Evolutionary conservation across 1,140 invertebrate genomes (phyloP), one percentile per base, ranked within the genome.

Genomic region (Scaptomyza graminum): DNA sequence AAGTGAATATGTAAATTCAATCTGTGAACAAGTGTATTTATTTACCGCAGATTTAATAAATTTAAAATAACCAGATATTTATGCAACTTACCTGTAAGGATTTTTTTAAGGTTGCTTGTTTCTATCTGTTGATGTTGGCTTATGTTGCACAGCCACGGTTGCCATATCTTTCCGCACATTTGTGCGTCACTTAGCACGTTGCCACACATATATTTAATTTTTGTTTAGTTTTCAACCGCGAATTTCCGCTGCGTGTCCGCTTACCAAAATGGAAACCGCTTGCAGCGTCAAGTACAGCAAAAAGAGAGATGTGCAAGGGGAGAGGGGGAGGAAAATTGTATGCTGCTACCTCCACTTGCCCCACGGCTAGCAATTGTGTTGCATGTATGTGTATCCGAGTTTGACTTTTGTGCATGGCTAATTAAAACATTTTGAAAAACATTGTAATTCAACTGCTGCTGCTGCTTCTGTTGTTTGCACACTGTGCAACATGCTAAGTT

Each of bases 371-470:
- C 4, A 41, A 4, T n/a, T 34, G 31, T 34, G 46, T 37, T n/a
- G 37, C 37, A n/a, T 28, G 51, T 4, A 9, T 34, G 7, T 34
- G 44, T 54, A 25, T 22, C n/a, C n/a, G n/a, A n/a, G 13, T 18
- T 9, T 57, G 63, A 74, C 67, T 56, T 59, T 46, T 77, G 82
- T 62, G 65, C 59, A 68, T 59, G 70, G 69, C 69, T 85, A 85
- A 85, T 85, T 85, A 85, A 87, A 75, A 69, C 81, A 87, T 87
- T 71, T 71, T 70, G 49, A 63, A 67, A 63, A 64, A 63, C 54
- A 67, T 74, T 65, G 63, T 68, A 69, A 70, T 63, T 47, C 39
- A 71, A 25, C 31, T 49, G 57, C 28, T 28, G 28, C 28, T 22
- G 18, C 5, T 31, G 28, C 28, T 34, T 0, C 44, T 52, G 64